phyloP scores from a whole-genome alignment of 2,113 vertebrate species.

The Cyanoramphus novaezelandiae region DNA sequence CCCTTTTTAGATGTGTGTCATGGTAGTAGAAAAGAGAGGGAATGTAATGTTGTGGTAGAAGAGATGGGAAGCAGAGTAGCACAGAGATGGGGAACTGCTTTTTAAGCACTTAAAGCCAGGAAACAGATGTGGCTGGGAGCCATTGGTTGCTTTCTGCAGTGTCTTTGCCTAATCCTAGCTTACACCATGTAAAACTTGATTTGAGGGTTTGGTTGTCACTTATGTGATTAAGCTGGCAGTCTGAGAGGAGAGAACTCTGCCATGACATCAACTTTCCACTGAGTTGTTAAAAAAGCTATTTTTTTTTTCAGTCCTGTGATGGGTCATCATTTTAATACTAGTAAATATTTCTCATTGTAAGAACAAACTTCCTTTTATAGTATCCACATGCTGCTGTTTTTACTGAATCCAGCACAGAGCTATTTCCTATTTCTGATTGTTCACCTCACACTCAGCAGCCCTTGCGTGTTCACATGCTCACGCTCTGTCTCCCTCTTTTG shows the following conservation, averaged over 20 bases:
- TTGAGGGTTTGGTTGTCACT: not conserved
- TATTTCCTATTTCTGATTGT: constrained; percentile 55
- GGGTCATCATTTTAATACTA: constrained; percentile 12
- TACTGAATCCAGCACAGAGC: constrained; percentile 16
- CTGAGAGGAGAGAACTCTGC: not conserved
- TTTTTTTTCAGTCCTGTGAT: not conserved
- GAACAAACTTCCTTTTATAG: constrained; percentile 68
- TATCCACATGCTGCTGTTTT: constrained; percentile 31
- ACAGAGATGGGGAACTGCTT: not conserved
- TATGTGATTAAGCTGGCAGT: not conserved
- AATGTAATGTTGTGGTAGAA: not conserved
- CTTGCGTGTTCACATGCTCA: not conserved
- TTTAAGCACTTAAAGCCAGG: not conserved
- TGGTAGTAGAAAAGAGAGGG: not conserved
- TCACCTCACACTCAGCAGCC: constrained; percentile 37
- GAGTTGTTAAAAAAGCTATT: not conserved
- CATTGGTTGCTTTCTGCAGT: not conserved
- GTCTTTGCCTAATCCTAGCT: not conserved
- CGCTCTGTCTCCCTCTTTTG: not conserved
- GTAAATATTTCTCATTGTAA: constrained; percentile 37
- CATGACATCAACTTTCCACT: constrained; percentile 26
- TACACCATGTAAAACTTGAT: not conserved
- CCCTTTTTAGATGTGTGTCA: not conserved
- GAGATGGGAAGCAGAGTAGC: not conserved
- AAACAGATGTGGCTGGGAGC: not conserved